Conservation (phyloP, 2,888 invertebrate genomes). For the Bibio marci region DNA sequence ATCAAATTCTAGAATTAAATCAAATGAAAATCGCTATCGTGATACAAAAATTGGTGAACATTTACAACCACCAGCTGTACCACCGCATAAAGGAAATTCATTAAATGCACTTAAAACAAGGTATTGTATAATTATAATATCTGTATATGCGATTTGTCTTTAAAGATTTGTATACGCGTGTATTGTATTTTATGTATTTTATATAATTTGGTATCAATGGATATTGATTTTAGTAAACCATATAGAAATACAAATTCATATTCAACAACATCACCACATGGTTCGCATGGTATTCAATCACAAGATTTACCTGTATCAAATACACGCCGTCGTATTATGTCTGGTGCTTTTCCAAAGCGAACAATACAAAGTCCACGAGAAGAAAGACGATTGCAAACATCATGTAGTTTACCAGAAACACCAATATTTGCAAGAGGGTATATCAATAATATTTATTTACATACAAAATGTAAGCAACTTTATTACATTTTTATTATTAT, state of each 20-base stretch:
- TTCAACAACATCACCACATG: constrained; percentile 32
- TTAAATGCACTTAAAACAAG: constrained; percentile 61
- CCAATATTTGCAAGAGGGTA: constrained; percentile 67
- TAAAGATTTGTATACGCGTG: background rate
- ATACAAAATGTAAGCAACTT: too few species aligned
- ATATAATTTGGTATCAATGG: constrained; percentile 42
- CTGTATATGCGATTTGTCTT: background rate
- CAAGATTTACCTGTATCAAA: constrained; percentile 30
- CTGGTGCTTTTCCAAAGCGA: constrained; percentile 29
- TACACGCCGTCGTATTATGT: constrained; percentile 29
- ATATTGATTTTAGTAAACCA: constrained; percentile 54
- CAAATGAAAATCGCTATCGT: constrained; percentile 10
- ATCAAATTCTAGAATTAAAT: constrained; percentile 11
- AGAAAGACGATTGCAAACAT: constrained; percentile 54
- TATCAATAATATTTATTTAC: background rate
- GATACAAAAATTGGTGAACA: constrained; percentile 4
- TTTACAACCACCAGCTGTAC: constrained; percentile 46
- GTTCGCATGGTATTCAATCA: constrained; percentile 33
- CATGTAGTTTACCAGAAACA: constrained; percentile 76
- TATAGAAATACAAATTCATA: constrained; percentile 22
- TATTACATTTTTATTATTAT: background rate
- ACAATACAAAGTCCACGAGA: constrained; percentile 38
- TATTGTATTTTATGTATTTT: background rate
- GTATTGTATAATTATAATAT: background rate
- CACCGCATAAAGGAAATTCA: constrained; percentile 47